Evolutionary conservation across 2,113 vertebrate genomes (phyloP).

Genomic region (Chaenogobius annularis): DNA sequence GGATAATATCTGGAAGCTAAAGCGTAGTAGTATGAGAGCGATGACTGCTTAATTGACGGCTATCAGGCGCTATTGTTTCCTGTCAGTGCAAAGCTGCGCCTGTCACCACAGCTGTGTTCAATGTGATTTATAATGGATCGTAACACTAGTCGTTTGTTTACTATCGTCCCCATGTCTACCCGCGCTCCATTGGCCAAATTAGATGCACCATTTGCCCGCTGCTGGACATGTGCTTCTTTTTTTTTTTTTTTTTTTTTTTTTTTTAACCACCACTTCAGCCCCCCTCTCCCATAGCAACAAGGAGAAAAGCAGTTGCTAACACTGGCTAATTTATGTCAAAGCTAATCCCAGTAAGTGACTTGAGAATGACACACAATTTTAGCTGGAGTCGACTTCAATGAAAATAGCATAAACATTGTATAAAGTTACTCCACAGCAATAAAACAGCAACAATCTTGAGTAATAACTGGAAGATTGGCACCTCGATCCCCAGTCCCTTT

Average conservation of each 20-base stretch:
- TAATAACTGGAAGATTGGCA: neutral
- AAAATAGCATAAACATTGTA: neutral
- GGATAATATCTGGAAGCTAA: constrained; percentile 22
- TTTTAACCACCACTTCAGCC: neutral
- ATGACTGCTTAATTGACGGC: constrained; percentile 35
- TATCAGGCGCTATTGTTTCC: constrained; percentile 31
- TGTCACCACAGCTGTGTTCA: constrained; percentile 1
- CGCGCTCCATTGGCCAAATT: constrained; percentile 30
- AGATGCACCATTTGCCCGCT: constrained; percentile 40
- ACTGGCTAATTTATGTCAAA: constrained; percentile 24
- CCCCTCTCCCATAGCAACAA: neutral
- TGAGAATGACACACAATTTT: constrained; percentile 9
- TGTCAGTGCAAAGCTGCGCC: constrained; percentile 12
- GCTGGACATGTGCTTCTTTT: constrained; percentile 33
- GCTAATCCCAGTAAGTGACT: constrained; percentile 9
- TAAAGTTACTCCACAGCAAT: neutral
- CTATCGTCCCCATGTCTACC: constrained; percentile 12
- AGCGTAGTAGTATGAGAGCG: constrained; percentile 16
- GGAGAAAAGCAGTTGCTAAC: constrained; percentile 8
- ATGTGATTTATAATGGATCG: constrained; percentile 34
- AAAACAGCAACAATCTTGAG: neutral
- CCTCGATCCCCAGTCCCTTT: neutral
- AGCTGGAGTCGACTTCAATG: constrained; percentile 3
- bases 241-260: no score
- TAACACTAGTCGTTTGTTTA: constrained; percentile 38